Conservation (phyloP, 1,140 invertebrate genomes). For the Caerostris darwini region DNA sequence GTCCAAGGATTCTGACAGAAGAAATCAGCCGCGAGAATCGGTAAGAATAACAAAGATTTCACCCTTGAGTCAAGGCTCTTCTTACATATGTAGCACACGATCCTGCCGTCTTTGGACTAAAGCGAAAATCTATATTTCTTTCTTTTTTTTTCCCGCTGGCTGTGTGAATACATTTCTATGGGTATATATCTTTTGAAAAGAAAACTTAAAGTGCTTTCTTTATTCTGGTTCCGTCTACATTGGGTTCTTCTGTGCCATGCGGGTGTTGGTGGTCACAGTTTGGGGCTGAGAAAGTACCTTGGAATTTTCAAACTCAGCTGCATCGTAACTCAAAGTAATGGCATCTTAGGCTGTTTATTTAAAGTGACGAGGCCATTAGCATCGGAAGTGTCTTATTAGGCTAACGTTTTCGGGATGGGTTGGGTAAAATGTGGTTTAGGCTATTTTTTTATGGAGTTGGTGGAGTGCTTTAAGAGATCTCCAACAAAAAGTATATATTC, state of each 20-base stretch:
- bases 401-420: background rate
- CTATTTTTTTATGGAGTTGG: background rate
- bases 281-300: background rate
- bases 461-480: too few relatives aligned
- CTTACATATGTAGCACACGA: conserved; percentile 37
- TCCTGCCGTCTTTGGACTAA: background rate
- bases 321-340: conserved; percentile 49
- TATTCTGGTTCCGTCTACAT: conserved; percentile 6
- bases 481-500: too few relatives aligned
- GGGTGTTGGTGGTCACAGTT: conserved; percentile 31
- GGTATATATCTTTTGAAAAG: conserved; percentile 35
- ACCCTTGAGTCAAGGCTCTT: background rate
- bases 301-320: conserved; percentile 22
- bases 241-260: background rate
- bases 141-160: background rate
- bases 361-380: conserved; percentile 41
- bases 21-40: background rate
- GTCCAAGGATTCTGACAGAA: background rate
- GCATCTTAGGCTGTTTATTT: conserved; percentile 16
- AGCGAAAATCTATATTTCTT: conserved; percentile 50
- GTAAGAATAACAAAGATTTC: conserved; percentile 1
- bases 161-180: conserved; percentile 24
- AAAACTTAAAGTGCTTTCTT: conserved; percentile 22
- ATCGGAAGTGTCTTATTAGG: conserved; percentile 44
- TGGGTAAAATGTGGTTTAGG: background rate